Base-by-base conservation (phyloP, 2,797 vertebrate species). In the Arrhamphus sclerolepis region DNA sequence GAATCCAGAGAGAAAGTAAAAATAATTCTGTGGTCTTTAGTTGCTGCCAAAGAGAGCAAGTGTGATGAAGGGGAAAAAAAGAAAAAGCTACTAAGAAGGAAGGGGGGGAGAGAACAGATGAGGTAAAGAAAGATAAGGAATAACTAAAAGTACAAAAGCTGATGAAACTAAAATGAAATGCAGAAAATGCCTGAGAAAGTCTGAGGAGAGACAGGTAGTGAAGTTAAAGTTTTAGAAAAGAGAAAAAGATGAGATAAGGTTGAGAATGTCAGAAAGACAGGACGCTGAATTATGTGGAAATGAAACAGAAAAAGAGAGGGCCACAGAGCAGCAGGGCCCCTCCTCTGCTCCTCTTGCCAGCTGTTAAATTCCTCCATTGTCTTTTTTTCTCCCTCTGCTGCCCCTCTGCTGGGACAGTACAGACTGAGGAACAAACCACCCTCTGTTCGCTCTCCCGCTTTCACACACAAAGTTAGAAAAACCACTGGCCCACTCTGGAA, bases 351-450 rank as follows among this genome's bases (percentile, higher is more conserved):
- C 63, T 66, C 62, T 21, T 50, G 57, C 81, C 82, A 85, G 82
- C 81, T 85, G 82, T 83, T 87, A 78, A 80, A 84, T 86, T 88
- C 81, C 80, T 71, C 60, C 76, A 78, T 83, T 88, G 86, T 84
- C 51, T 71, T 70, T 78, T 73, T 75, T 75, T 22, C 41, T 51
- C 40, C 28, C 47, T 60, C 62, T 38, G 42, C 66, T 56, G 54
- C 70, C 52, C 57, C 63, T 16, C 58, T 52, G 62, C 67, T 29
- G 55, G 58, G 74, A 79, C 70, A 53, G 72, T 28, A 53, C 68
- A 72, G 53, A 46, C 69, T 0, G 53, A 72, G 40, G 64, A 74
- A 79, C 78, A 78, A 79, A 81, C 62, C 66, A 28, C 38, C 72
- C 74, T 80, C 76, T 83, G 74, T 83, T 56, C 39, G 10, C 54